phyloP scores from a whole-genome alignment of 1,140 invertebrate genomes.

The Zophobas morio region DNA sequence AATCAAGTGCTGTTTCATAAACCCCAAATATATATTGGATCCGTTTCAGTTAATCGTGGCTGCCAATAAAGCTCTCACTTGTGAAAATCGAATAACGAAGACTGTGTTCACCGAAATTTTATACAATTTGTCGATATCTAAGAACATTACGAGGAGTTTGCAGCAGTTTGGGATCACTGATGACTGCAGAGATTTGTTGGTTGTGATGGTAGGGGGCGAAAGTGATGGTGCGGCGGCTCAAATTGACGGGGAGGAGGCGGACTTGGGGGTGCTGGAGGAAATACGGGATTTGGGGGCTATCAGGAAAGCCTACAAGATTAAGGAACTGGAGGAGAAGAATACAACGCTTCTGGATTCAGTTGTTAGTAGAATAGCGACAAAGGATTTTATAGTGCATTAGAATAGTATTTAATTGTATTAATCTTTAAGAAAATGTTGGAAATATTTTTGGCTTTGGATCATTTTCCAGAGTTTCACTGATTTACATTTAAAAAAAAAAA shows the following conservation, averaged over 20 bases:
- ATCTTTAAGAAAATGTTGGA: too few relatives aligned
- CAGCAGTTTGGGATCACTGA: conserved; percentile 76
- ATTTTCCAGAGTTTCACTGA: too few relatives aligned
- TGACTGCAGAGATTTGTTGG: conserved; percentile 70
- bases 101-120: conserved; percentile 78
- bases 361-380: conserved; percentile 62
- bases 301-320: conserved; percentile 53
- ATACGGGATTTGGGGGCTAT: conserved; percentile 49
- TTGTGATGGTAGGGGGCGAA: conserved; percentile 71
- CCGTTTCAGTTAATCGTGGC: conserved; percentile 78
- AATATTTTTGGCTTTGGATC: too few relatives aligned
- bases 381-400: conserved; percentile 54
- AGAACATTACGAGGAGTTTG: conserved; percentile 79
- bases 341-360: conserved; percentile 60
- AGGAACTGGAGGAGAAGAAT: conserved; percentile 53
- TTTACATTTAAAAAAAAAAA: too few relatives aligned
- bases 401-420: too few relatives aligned
- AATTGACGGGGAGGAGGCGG: conserved; percentile 57
- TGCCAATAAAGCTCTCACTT: conserved; percentile 77
- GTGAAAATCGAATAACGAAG: conserved; percentile 74
- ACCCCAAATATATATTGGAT: conserved; percentile 75
- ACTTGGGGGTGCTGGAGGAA: conserved; percentile 54
- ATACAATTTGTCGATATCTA: conserved; percentile 78
- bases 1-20: conserved; percentile 75
- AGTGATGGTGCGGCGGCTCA: conserved; percentile 64